Base-by-base conservation (phyloP, 2,888 invertebrate species). In the Scaptomyza parva region DNA sequence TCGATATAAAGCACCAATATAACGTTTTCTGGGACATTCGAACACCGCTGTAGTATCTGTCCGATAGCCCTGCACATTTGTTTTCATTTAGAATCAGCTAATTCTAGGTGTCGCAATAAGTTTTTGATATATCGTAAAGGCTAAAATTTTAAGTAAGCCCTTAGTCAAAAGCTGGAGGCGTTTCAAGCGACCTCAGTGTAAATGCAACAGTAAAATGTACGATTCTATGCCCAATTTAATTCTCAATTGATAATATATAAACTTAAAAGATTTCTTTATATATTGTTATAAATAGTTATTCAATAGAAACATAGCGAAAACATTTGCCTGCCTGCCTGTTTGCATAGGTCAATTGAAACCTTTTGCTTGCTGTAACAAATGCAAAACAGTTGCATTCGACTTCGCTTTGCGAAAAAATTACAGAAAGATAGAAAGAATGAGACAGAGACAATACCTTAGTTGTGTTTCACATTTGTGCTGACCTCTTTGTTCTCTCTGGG, bases 401-500 rank as follows among this genome's bases (percentile, higher is more conserved):
- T 67, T 3, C 8, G 14, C 14, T 8, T 35, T 2, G 35, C 3
- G 33, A 33, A 12, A 28, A 28, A 28, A 8, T 7, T 1, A 28
- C 0, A n/a, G n/a, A 33, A 1, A 26, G 11, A 44, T 7, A 45
- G 4, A 28, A 8, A 41, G 8, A 20, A 0, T n/a, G 28, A 45
- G 12, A 12, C 8, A 17, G 5, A n/a, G 11, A 48, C 20, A 22
- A 22, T 51, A 24, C 8, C 48, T 48, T 33, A 45, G 20, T 33
- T 50, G 20, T 39, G 60, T 51, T 30, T 45, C 57, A 48, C 43
- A 67, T 37, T 59, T 63, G 57, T 44, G 55, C 47, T 79, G 80
- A 68, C 79, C 76, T 48, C 44, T 76, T 70, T 67, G 48, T 69
- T 47, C n/a, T 20, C n/a, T 62, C 41, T 61, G 70, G 64, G 71